Conservation (phyloP, 2,113 vertebrate species). For the Xyliphius kryptos region DNA sequence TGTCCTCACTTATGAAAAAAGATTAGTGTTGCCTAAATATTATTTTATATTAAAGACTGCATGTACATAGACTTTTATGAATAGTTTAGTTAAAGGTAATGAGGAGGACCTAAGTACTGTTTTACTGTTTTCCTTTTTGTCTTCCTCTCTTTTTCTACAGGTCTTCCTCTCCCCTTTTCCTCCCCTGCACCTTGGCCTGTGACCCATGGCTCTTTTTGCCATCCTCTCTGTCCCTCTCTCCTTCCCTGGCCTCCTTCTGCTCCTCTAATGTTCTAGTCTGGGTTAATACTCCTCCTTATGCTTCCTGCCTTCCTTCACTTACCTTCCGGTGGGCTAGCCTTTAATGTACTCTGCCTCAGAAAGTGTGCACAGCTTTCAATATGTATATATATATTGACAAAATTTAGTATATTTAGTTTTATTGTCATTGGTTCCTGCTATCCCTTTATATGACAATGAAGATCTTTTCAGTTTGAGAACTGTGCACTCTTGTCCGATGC, state of each 20-base stretch:
- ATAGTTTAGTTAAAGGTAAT: slow-evolving; percentile 52
- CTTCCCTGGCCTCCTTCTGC: slow-evolving; percentile 63
- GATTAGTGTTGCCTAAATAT: no score
- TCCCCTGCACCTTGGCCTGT: slow-evolving; percentile 70
- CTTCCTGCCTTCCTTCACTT: slow-evolving; percentile 41
- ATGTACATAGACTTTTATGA: not conserved
- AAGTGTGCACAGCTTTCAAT: slow-evolving; percentile 42
- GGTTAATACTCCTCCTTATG: slow-evolving; percentile 61
- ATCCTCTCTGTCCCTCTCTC: slow-evolving; percentile 73
- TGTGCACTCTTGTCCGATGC: no score
- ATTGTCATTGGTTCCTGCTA: no score
- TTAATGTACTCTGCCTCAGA: slow-evolving; percentile 21
- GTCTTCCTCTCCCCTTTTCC: slow-evolving; percentile 79
- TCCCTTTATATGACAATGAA: no score
- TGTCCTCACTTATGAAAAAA: no score
- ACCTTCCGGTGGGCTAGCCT: slow-evolving; percentile 46
- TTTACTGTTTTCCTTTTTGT: slow-evolving; percentile 55
- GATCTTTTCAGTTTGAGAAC: no score
- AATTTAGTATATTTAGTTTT: no score
- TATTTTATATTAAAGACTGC: no score
- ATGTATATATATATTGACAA: no score
- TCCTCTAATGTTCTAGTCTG: slow-evolving; percentile 63
- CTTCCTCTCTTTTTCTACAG: slow-evolving; percentile 73
- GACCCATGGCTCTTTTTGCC: slow-evolving; percentile 71
- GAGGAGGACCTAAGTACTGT: slow-evolving; percentile 51